phyloP scores from a whole-genome alignment of 1,140 invertebrate species.

The Anthonomus grandis region DNA sequence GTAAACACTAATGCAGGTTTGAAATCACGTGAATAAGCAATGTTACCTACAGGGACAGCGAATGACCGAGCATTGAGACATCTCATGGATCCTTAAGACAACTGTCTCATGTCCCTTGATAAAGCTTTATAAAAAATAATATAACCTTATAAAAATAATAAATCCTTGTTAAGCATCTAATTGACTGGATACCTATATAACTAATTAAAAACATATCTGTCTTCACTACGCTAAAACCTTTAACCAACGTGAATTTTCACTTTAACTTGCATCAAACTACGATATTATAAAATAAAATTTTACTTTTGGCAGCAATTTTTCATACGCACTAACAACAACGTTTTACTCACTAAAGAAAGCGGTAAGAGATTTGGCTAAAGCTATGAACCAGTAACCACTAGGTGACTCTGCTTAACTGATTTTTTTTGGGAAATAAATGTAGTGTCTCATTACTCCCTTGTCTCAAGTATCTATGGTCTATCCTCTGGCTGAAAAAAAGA shows the following conservation, averaged over 20 bases:
- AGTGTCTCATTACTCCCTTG: too few relatives aligned
- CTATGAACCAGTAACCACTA: too few relatives aligned
- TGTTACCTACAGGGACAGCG: not conserved
- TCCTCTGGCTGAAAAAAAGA: too few relatives aligned
- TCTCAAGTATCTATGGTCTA: not conserved
- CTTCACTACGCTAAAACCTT: not conserved
- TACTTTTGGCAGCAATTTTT: not conserved
- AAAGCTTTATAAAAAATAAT: not conserved
- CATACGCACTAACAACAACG: conserved; percentile 4
- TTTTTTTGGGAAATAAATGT: not conserved
- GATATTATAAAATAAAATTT: not conserved
- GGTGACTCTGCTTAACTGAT: too few relatives aligned
- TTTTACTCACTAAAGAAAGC: not conserved
- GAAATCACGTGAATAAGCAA: too few relatives aligned
- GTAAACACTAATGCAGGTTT: not conserved
- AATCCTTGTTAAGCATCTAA: not conserved
- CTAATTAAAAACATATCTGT: not conserved
- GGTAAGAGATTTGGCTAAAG: not conserved
- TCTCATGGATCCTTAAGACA: not conserved
- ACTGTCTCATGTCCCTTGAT: not conserved
- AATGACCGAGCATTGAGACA: not conserved
- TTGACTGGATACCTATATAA: not conserved
- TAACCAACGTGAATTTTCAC: not conserved
- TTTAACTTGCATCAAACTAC: not conserved
- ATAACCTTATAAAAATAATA: too few relatives aligned